Base-by-base conservation (phyloP, 2,888 invertebrate genomes). In the Mycalesis mineus region DNA sequence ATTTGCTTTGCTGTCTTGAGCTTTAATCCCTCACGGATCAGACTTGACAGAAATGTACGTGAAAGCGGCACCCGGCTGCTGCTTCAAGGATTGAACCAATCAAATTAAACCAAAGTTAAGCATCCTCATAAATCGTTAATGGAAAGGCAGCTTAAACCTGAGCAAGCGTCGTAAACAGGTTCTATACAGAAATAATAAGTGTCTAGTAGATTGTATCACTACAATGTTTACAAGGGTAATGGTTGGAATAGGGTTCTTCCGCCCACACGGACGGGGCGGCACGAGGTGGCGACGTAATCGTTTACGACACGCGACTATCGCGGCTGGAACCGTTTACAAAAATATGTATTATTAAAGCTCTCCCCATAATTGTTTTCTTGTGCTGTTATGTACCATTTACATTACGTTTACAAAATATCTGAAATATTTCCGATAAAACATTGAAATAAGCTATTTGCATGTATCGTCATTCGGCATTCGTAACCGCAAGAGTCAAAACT, bases 311-410 rank as follows among this genome's bases (percentile, higher is more conserved):
- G 86, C 86, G 74, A 75, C 72, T 62, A 63, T 66, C 64, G 57
- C 65, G 63, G 66, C 72, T 79, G 82, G 82, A 80, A 72, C 74
- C 77, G 80, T 82, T 85, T 82, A 84, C 84, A 85, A 87, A n/a
- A 64, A 87, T 82, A 85, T 85, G n/a, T 84, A 80, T 80, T 78
- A 84, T 84, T 82, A 82, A 80, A 75, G 75, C 82, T 81, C 81
- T 79, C 80, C 75, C 79, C 77, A 77, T 82, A 81, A 85, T 84
- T 82, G 78, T 80, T 86, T 84, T 77, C 79, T 75, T 74, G 74
- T 73, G 72, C 69, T 71, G 68, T 75, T 76, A 75, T 76, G 74
- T 77, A 78, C 74, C 74, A 57, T 22, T 22, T 36, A 36, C 36
- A 7, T 36, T 11, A 4, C 36, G 11, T 36, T 36, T 36, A 36